Conservation (phyloP, 2,888 invertebrate genomes). For the Ectobius pallidus region DNA sequence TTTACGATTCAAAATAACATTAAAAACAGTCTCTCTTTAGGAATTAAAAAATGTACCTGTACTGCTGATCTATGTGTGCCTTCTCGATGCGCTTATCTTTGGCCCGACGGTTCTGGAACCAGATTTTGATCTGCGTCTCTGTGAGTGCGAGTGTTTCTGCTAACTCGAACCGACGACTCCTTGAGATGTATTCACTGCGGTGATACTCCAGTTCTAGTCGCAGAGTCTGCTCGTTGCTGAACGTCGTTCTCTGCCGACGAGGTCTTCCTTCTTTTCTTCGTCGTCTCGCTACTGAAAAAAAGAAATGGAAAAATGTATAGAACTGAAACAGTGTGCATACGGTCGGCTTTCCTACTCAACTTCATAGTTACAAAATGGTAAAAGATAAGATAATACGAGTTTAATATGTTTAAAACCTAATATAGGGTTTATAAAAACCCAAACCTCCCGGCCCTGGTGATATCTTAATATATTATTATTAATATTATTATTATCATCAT, state of each 20-base stretch:
- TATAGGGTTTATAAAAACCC: no score
- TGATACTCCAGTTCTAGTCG: constrained; percentile 91
- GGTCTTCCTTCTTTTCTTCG: constrained; percentile 87
- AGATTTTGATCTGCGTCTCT: constrained; percentile 86
- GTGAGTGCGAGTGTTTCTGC: constrained; percentile 70
- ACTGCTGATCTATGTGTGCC: constrained; percentile 93
- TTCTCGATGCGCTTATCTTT: constrained; percentile 97
- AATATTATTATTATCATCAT: no score
- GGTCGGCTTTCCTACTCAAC: no score
- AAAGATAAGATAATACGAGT: no score
- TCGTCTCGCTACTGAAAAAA: constrained; percentile 75
- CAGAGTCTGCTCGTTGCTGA: constrained; percentile 91
- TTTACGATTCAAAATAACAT: no score
- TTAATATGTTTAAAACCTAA: no score
- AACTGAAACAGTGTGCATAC: no score
- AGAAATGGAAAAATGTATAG: not conserved
- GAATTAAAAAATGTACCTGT: constrained; percentile 68
- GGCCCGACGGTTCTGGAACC: constrained; percentile 95
- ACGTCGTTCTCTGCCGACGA: constrained; percentile 90
- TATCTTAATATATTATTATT: no score
- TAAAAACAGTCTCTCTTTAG: no score
- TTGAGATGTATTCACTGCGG: constrained; percentile 89
- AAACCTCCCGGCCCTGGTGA: no score
- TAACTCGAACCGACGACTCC: constrained; percentile 80
- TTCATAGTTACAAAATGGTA: no score